These are phyloP conservation scores for Neosalanx taihuensis DNA, from an alignment of 2,797 vertebrate genomes.

Conservation along the genomic window DNA sequence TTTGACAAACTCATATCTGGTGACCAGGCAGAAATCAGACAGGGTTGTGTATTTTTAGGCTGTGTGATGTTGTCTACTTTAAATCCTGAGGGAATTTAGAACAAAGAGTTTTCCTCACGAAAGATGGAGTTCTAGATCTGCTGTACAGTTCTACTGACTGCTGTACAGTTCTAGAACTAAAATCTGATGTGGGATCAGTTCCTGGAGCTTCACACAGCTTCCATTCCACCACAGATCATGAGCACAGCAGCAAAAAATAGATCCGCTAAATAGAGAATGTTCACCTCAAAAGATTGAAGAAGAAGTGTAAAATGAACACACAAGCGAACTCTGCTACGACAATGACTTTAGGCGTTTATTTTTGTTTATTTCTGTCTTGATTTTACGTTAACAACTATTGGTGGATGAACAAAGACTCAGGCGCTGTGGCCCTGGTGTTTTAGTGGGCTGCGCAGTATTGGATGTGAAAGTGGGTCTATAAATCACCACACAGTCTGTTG, in stretches of 20 bases:
- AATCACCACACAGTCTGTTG: constrained; percentile 27
- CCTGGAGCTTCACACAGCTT: too few relatives aligned
- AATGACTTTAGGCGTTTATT: not conserved
- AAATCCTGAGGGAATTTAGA: too few relatives aligned
- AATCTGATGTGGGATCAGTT: too few relatives aligned
- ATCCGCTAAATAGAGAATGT: too few relatives aligned
- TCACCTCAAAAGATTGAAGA: too few relatives aligned
- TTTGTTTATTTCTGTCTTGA: not conserved
- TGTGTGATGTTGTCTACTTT: too few relatives aligned
- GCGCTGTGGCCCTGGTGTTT: not conserved
- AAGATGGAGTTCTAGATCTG: too few relatives aligned
- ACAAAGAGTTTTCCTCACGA: too few relatives aligned
- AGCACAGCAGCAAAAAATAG: too few relatives aligned
- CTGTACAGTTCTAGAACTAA: too few relatives aligned
- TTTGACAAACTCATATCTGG: not conserved
- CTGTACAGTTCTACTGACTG: too few relatives aligned
- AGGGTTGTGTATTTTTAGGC: not conserved
- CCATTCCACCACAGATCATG: too few relatives aligned
- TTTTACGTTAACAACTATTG: not conserved
- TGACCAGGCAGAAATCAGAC: not conserved
- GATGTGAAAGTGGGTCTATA: not conserved
- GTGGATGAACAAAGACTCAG: not conserved
- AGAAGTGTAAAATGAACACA: not conserved
- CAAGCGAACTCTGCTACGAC: not conserved
- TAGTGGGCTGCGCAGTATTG: not conserved